phyloP scores from a whole-genome alignment of 2,888 invertebrate genomes.

The Thumatha senex region DNA sequence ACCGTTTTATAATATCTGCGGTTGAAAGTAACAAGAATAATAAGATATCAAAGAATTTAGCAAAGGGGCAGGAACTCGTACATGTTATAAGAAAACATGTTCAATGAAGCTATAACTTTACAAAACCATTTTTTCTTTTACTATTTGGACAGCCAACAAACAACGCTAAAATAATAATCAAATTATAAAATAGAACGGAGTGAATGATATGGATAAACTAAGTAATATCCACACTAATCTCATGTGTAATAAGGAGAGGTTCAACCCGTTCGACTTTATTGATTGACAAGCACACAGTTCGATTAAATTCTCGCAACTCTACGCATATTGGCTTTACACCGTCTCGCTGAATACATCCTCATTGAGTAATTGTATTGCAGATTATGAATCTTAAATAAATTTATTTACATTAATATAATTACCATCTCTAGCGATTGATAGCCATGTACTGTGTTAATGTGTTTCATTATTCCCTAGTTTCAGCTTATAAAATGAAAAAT shows the following conservation, averaged over 20 bases:
- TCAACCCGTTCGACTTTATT: conserved; percentile 67
- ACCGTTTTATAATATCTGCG: too few relatives aligned
- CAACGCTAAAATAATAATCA: too few relatives aligned
- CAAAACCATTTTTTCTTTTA: too few relatives aligned
- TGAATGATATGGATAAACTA: too few relatives aligned
- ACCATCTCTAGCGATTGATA: conserved; percentile 1
- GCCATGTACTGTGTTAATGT: background rate
- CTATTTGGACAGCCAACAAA: too few relatives aligned
- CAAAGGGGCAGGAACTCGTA: too few relatives aligned
- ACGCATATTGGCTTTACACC: conserved; percentile 66
- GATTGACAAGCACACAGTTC: conserved; percentile 79
- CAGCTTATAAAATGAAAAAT: too few relatives aligned
- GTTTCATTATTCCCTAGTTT: background rate
- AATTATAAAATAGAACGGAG: too few relatives aligned
- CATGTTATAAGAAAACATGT: too few relatives aligned
- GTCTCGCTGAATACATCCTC: conserved; percentile 44
- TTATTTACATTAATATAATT: conserved; percentile 27
- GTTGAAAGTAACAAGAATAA: too few relatives aligned
- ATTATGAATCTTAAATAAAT: conserved; percentile 34
- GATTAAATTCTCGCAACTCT: conserved; percentile 72
- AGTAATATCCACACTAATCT: conserved; percentile 54
- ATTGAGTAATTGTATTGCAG: conserved; percentile 31
- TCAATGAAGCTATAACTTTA: too few relatives aligned
- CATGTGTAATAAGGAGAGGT: conserved; percentile 51
- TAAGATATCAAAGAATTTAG: too few relatives aligned